Evolutionary conservation across 2,888 invertebrate species (phyloP).

Genomic region (Trissonchulus latispiculum): DNA sequence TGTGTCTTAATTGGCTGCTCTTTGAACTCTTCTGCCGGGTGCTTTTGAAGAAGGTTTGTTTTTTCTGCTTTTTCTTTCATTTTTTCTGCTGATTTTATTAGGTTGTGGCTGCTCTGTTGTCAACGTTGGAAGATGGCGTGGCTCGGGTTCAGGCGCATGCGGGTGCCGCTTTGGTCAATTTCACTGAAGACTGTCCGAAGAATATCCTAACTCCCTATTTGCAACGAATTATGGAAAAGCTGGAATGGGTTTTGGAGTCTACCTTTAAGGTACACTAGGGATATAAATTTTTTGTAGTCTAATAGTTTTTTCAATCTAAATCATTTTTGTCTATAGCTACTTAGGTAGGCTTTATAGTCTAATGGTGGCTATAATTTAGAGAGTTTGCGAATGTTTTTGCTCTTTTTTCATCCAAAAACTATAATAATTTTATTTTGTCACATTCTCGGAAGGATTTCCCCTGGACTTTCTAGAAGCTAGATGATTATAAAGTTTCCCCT

Average conservation of each 20-base stretch:
- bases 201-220: constrained; percentile 78
- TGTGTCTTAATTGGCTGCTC: no score
- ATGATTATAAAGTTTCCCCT: no score
- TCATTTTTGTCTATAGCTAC: no score
- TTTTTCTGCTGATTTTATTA: constrained; percentile 30
- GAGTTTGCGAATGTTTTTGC: no score
- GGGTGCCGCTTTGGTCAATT: constrained; percentile 93
- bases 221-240: constrained; percentile 76
- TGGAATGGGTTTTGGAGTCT: constrained; percentile 73
- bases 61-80: neutral
- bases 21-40: no score
- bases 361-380: no score
- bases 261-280: constrained; percentile 73
- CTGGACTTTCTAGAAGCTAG: no score
- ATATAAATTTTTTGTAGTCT: no score
- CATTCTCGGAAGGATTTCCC: no score
- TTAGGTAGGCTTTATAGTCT: no score
- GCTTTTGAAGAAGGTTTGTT: constrained; percentile 2
- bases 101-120: constrained; percentile 75
- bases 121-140: constrained; percentile 74
- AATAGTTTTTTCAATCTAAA: neutral
- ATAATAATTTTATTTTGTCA: no score
- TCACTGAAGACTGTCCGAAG: constrained; percentile 97
- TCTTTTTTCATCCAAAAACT: no score
- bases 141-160: constrained; percentile 82